Evolutionary conservation across 2,797 vertebrate genomes (phyloP).

Genomic region (Tarsius wallacei): DNA sequence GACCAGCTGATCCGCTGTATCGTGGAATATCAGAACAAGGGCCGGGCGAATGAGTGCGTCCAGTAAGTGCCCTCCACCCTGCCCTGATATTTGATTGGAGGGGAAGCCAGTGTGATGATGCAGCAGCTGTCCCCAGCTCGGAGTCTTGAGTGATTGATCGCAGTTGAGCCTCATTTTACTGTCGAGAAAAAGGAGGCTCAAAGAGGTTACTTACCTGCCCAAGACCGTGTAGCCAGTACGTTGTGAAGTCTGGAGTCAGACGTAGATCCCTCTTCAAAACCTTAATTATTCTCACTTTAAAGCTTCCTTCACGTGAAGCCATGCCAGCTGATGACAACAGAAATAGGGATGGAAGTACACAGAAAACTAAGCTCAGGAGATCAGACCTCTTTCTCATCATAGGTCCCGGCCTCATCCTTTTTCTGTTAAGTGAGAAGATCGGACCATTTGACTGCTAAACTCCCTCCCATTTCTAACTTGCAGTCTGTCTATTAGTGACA

Average conservation of each 20-base stretch:
- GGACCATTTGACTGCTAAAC: neutral
- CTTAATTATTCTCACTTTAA: neutral
- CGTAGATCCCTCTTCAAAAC: neutral
- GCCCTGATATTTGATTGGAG: neutral
- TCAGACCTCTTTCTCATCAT: neutral
- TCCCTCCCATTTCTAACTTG: neutral
- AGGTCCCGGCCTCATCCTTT: neutral
- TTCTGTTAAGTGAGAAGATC: neutral
- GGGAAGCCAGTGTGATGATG: neutral
- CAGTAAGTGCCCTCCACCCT: slow-evolving; percentile 93
- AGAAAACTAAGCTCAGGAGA: neutral
- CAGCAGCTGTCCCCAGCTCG: neutral
- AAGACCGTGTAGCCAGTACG: neutral
- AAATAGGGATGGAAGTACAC: neutral
- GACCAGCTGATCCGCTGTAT: slow-evolving; percentile 97
- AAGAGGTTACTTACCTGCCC: neutral
- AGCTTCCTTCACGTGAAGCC: neutral
- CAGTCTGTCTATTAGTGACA: neutral
- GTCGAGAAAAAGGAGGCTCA: neutral
- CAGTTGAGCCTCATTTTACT: neutral
- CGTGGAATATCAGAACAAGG: slow-evolving; percentile 97
- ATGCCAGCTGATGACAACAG: neutral
- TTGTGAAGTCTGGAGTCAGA: neutral
- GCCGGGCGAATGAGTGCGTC: slow-evolving; percentile 95
- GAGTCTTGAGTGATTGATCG: neutral